These are phyloP conservation scores for Sebastes reedi DNA, from an alignment of 2,797 vertebrate genomes.

Conservation along the genomic window DNA sequence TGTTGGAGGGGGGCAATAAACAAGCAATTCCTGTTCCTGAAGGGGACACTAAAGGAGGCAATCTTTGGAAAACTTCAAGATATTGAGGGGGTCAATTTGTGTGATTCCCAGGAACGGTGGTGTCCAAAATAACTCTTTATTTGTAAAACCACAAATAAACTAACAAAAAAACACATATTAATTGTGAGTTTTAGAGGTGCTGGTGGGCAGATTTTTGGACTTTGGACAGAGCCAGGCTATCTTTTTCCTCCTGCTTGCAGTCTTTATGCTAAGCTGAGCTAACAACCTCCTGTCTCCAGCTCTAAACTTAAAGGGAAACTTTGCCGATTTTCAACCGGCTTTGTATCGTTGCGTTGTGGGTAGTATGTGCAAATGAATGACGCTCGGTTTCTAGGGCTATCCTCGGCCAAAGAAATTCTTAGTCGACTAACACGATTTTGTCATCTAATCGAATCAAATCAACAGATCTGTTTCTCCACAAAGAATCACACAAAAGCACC, in stretches of 20 bases:
- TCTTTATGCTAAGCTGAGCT: neutral
- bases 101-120: neutral
- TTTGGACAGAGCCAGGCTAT: neutral
- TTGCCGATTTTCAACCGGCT: neutral
- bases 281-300: neutral
- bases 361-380: neutral
- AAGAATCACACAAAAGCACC: too few species aligned
- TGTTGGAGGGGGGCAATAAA: neutral
- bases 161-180: neutral
- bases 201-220: neutral
- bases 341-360: neutral
- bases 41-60: neutral
- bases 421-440: too few species aligned
- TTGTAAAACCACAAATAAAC: neutral
- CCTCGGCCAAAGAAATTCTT: too few species aligned
- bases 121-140: neutral
- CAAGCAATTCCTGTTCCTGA: neutral
- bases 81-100: accelerated
- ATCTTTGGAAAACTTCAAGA: too few species aligned
- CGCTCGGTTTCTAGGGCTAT: accelerated
- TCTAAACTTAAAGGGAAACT: neutral
- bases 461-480: too few species aligned
- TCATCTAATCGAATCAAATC: too few species aligned
- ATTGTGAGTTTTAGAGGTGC: neutral
- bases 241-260: neutral